These are phyloP conservation scores for crab-eating macaque (Macaca fascicularis) DNA, from an alignment of 2,113 vertebrate species.

Conservation along the genomic window DNA sequence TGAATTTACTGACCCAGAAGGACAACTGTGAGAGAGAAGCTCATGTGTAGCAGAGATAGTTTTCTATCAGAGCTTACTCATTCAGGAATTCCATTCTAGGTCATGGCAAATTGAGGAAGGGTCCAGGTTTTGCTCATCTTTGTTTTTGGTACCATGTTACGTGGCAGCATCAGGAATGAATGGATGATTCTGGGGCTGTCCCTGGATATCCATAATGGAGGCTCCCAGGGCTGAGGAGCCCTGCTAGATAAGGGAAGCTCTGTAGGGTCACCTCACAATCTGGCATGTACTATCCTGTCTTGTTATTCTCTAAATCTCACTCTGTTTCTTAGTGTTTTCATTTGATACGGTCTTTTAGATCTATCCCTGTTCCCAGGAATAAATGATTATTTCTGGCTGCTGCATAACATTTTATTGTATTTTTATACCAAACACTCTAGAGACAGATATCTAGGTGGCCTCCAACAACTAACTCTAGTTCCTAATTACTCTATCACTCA, in stretches of 20 bases:
- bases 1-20: background rate
- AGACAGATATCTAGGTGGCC: background rate
- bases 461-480: background rate
- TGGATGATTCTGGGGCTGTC: background rate
- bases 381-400: background rate
- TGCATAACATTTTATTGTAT: background rate
- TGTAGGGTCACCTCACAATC: background rate
- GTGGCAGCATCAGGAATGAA: background rate
- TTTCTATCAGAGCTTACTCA: background rate
- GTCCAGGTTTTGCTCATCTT: background rate
- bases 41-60: background rate
- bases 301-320: background rate
- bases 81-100: background rate
- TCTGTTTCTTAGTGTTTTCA: background rate
- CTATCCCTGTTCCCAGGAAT: background rate
- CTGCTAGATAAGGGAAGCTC: background rate
- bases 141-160: background rate
- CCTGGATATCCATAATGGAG: rapidly evolving
- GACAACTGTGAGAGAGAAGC: background rate
- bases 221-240: background rate
- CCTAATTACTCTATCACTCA: background rate
- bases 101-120: background rate
- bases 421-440: background rate
- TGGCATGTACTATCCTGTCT: background rate
- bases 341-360: background rate